phyloP scores from a whole-genome alignment of 2,888 invertebrate genomes.

The Phytoseiulus persimilis region DNA sequence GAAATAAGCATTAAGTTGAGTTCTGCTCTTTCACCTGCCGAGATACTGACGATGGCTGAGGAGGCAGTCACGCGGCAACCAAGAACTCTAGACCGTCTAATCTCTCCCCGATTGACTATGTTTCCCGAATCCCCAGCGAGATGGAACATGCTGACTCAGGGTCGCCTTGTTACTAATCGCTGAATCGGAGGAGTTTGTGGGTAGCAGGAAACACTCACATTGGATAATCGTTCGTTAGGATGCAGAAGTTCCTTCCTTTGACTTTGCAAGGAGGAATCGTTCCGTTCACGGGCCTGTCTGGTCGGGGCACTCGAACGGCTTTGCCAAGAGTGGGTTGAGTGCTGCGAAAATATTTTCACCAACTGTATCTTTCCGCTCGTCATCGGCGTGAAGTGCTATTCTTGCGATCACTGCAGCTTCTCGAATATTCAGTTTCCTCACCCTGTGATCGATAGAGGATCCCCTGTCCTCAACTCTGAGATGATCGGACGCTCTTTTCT shows the following conservation, averaged over 20 bases:
- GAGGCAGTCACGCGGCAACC: too few species aligned
- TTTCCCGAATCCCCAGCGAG: too few species aligned
- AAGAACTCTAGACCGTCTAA: too few species aligned
- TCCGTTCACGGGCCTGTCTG: slow-evolving; percentile 44
- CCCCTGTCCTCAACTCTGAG: neutral
- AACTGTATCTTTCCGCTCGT: neutral
- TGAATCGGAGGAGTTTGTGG: too few species aligned
- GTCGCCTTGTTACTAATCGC: too few species aligned
- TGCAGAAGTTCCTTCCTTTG: slow-evolving; percentile 45
- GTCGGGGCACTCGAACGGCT: slow-evolving; percentile 42
- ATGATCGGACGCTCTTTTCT: neutral
- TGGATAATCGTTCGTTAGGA: slow-evolving; percentile 45
- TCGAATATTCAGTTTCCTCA: neutral
- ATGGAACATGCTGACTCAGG: too few species aligned
- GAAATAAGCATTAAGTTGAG: neutral
- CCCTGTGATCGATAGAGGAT: neutral
- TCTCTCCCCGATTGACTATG: too few species aligned
- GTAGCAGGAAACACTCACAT: slow-evolving; percentile 42
- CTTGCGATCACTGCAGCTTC: neutral
- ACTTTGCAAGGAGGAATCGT: slow-evolving; percentile 45
- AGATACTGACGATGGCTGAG: too few species aligned
- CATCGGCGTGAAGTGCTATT: neutral
- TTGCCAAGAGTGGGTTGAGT: slow-evolving; percentile 19
- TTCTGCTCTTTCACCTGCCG: too few species aligned
- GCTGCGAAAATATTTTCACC: neutral